phyloP scores from a whole-genome alignment of 2,797 vertebrate species.

The Spinus olivaceus region DNA sequence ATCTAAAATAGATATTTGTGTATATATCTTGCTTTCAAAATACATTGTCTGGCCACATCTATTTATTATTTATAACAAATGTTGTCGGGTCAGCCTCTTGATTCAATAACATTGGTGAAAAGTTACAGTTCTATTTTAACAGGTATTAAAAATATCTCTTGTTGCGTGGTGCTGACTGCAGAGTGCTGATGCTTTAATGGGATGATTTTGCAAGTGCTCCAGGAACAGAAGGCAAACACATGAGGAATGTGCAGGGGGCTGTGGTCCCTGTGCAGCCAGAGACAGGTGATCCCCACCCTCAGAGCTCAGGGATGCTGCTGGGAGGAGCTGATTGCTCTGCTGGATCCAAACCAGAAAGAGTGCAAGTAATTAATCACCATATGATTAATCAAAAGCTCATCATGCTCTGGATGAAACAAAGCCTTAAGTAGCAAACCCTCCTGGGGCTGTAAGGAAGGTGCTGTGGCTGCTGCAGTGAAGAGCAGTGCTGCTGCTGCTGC shows the following conservation, averaged over 20 bases:
- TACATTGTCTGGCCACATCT: background rate
- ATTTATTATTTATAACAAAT: background rate
- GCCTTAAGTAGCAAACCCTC: constrained; percentile 5
- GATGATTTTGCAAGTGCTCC: background rate
- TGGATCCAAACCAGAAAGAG: background rate
- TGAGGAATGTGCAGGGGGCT: background rate
- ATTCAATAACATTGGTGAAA: background rate
- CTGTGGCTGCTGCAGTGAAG: background rate
- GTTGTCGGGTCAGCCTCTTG: background rate
- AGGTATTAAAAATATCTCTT: background rate
- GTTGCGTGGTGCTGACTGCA: background rate
- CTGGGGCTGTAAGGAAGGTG: background rate
- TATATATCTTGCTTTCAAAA: background rate
- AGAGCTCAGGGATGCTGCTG: background rate
- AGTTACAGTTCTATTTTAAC: background rate
- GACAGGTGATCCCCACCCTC: background rate
- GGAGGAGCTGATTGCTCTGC: constrained; percentile 16
- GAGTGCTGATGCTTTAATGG: background rate
- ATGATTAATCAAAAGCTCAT: constrained; percentile 47
- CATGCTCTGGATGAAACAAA: background rate
- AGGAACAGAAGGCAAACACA: background rate
- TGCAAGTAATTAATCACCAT: constrained; percentile 34
- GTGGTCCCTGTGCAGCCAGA: background rate
- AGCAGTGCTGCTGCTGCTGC: background rate
- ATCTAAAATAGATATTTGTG: background rate